Conservation (phyloP, 2,797 vertebrate genomes). For the Balearica regulorum region DNA sequence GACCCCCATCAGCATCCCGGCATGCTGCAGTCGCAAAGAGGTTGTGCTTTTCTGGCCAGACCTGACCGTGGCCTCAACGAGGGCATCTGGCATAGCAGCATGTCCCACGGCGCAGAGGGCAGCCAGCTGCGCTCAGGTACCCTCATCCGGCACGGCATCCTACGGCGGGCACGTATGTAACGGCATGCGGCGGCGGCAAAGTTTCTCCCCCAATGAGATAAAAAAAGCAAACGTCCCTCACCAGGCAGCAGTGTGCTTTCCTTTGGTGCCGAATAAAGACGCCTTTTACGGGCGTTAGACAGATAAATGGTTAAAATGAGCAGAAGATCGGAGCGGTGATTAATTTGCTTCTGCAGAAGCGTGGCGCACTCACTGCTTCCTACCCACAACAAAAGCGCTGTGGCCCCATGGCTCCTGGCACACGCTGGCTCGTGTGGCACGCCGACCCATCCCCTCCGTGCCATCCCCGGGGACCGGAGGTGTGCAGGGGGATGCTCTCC, state of each 20-base stretch:
- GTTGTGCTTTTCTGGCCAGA: not conserved
- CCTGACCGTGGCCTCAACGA: not conserved
- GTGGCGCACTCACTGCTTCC: not conserved
- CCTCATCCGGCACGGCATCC: not conserved
- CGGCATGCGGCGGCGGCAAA: rapidly evolving
- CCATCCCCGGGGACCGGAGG: rapidly evolving
- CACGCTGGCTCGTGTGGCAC: rapidly evolving
- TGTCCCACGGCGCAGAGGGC: rapidly evolving
- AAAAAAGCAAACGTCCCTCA: rapidly evolving
- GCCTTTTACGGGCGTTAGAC: not conserved
- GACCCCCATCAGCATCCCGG: not conserved
- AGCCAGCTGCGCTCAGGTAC: not conserved
- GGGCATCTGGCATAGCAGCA: not conserved
- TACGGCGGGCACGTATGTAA: rapidly evolving
- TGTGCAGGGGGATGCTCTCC: too few species aligned
- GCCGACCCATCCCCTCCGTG: not conserved
- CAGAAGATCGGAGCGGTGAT: not conserved
- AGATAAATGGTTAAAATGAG: not conserved
- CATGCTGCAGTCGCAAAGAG: not conserved
- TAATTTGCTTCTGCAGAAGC: not conserved
- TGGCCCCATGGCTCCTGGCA: not conserved
- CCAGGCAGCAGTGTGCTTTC: not conserved
- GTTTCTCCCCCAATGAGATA: not conserved
- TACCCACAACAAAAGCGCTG: not conserved
- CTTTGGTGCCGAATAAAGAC: not conserved